Conservation (phyloP, 2,888 invertebrate genomes). For the Noctua janthe region DNA sequence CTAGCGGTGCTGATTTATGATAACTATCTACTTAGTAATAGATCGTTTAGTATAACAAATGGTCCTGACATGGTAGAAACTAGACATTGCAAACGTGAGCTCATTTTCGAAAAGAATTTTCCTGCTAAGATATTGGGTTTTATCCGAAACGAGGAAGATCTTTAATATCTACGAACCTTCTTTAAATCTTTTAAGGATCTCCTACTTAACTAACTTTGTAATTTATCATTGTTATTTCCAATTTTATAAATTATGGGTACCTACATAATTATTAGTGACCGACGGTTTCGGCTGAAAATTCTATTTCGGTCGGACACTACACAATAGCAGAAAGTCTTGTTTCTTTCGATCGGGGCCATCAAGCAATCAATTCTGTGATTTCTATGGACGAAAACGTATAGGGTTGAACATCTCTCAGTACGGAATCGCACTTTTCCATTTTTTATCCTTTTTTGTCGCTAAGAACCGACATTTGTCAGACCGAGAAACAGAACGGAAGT, state of each 20-base stretch:
- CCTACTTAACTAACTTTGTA: too few species aligned
- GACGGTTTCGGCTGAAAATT: neutral
- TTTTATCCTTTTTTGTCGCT: neutral
- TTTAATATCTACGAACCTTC: neutral
- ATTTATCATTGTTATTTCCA: neutral
- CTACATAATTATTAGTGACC: neutral
- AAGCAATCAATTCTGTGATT: neutral
- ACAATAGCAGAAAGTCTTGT: constrained; percentile 1
- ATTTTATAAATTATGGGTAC: neutral
- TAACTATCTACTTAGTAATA: constrained; percentile 34
- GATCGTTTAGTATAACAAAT: constrained; percentile 21
- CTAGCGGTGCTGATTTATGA: constrained; percentile 53
- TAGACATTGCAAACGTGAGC: neutral
- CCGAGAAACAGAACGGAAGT: neutral
- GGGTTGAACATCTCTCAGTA: neutral
- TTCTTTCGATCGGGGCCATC: neutral
- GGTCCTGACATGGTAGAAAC: neutral
- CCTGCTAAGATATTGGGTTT: neutral
- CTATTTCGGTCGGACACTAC: neutral
- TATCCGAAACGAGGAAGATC: neutral
- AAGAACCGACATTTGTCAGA: neutral
- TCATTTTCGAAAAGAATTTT: neutral
- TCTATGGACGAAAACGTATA: neutral
- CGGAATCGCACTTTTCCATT: too few species aligned
- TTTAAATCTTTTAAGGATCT: neutral